Base-by-base conservation (phyloP, 2,888 invertebrate species). In the Salticus scenicus region DNA sequence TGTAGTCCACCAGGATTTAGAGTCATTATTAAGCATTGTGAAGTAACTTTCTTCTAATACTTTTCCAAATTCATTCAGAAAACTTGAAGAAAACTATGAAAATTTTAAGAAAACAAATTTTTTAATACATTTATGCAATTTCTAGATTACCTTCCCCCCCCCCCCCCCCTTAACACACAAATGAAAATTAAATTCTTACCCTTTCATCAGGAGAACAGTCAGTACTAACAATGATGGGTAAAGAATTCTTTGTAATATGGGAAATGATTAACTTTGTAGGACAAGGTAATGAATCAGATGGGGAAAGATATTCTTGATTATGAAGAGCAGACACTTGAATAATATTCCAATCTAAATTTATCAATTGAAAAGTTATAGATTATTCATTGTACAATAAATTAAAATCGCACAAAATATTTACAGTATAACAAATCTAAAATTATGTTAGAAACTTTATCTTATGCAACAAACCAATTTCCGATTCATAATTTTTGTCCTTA, bases 341-440 rank as follows among this genome's bases (percentile, higher is more conserved):
- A 42, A 89, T 63, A 47, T 87, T 78, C 88, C 88, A 89, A 42
- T 79, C 86, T 87, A 42, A 10, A 74, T n/a, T n/a, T n/a, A n/a
- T n/a, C n/a, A n/a, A n/a, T n/a, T n/a, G n/a, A n/a, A n/a, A n/a
- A n/a, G n/a, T n/a, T n/a, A n/a, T n/a, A n/a, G n/a, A n/a, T n/a
- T n/a, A n/a, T n/a, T n/a, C n/a, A n/a, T n/a, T n/a, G n/a, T n/a
- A n/a, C n/a, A n/a, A n/a, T n/a, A n/a, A n/a, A n/a, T n/a, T n/a
- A n/a, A n/a, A n/a, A n/a, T n/a, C n/a, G n/a, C n/a, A n/a, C n/a
- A n/a, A n/a, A n/a, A n/a, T n/a, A n/a, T n/a, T n/a, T n/a, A n/a
- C n/a, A n/a, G n/a, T n/a, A n/a, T n/a, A n/a, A n/a, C n/a, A n/a
- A n/a, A n/a, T n/a, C n/a, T n/a, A n/a, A n/a, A n/a, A n/a, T n/a